Percentiles rank a stretch among this genome's conserved stretches.
Evolutionary conservation across 1,140 invertebrate species (phyloP).

Genomic region (Calliopsis andreniformis): DNA sequence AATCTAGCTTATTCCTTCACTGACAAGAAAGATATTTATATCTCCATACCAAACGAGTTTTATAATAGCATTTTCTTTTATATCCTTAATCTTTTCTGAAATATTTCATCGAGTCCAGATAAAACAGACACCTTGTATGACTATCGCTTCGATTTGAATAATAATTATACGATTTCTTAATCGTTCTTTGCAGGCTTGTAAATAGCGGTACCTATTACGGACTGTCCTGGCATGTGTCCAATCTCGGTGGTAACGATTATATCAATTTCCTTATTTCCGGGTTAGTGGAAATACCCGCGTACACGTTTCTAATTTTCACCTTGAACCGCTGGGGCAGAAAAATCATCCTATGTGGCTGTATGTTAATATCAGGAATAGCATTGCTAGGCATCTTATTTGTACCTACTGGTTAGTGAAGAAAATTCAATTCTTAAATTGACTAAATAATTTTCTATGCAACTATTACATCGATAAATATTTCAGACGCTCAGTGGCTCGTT

Average conservation of each 20-base stretch:
- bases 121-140: too few relatives aligned
- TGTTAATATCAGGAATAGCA: constrained; percentile 86
- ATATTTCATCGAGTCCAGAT: too few relatives aligned
- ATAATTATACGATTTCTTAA: too few relatives aligned
- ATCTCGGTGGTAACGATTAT: constrained; percentile 88
- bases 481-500: constrained; percentile 84
- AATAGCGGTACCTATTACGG: constrained; percentile 92
- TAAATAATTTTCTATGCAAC: constrained; percentile 1
- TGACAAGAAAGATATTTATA: too few relatives aligned
- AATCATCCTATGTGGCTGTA: constrained; percentile 85
- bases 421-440: neutral
- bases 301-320: constrained; percentile 86
- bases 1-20: too few relatives aligned
- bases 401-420: constrained; percentile 81
- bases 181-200: constrained; percentile 84
- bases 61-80: too few relatives aligned
- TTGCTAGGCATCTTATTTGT: constrained; percentile 84
- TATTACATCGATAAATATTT: constrained; percentile 52
- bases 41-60: too few relatives aligned
- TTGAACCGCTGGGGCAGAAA: constrained; percentile 88
- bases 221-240: constrained; percentile 89
- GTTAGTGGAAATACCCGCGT: constrained; percentile 89
- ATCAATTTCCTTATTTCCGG: constrained; percentile 90
- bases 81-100: too few relatives aligned
- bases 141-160: too few relatives aligned